Percentiles rank a stretch among this genome's conserved stretches.
These are phyloP conservation scores for Clarias batrachus DNA, from an alignment of 2,113 vertebrate species.

Conservation along the genomic window DNA sequence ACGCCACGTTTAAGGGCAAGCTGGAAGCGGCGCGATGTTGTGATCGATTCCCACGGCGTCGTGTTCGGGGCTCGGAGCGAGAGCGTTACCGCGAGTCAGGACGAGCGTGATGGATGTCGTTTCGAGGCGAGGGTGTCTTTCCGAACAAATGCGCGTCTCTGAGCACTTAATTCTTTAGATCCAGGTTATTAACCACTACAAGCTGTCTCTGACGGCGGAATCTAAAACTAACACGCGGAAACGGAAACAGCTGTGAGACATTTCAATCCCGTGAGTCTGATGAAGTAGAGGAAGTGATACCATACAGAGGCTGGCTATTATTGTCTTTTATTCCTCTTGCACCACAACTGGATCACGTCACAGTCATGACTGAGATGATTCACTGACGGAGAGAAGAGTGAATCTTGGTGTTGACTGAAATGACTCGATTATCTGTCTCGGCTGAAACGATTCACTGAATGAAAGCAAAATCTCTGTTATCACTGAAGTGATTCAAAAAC, in stretches of 20 bases:
- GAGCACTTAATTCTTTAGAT: constrained; percentile 24
- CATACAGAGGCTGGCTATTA: background rate
- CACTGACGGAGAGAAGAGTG: background rate
- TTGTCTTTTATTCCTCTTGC: background rate
- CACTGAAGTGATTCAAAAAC: background rate
- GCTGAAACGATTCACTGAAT: background rate
- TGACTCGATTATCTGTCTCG: background rate
- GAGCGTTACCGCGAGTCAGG: background rate
- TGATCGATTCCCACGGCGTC: constrained; percentile 1
- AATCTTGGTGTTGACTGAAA: background rate
- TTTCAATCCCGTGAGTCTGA: background rate
- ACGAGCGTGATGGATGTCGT: constrained; percentile 12
- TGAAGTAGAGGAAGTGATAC: background rate
- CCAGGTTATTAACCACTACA: constrained; percentile 30
- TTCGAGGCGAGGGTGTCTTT: constrained; percentile 10
- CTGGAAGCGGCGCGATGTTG: background rate
- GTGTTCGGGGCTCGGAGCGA: background rate
- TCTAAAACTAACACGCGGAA: background rate
- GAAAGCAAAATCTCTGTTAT: background rate
- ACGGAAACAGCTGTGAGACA: too few species aligned
- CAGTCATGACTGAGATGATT: background rate
- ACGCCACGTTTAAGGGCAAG: background rate
- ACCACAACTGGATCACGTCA: background rate
- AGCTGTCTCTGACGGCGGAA: background rate
- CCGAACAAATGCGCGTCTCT: constrained; percentile 2